A percentile compares a stretch with the other conserved stretches of the same genome.
phyloP scores from a whole-genome alignment of 1,140 invertebrate species.

The Lordiphosa collinella region DNA sequence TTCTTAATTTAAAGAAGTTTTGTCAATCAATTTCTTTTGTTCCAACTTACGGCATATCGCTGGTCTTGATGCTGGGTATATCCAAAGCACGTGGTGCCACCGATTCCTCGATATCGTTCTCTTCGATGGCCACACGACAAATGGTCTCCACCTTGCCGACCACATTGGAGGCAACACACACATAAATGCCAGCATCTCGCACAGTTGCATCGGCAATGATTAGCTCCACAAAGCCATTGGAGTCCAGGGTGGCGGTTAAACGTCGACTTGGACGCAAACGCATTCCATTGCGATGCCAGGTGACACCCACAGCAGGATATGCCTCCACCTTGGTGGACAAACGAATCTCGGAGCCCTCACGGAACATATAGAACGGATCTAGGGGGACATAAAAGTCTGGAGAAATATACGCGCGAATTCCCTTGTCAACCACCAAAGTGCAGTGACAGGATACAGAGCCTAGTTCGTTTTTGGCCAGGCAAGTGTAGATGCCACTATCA shows the following conservation, averaged over 20 bases:
- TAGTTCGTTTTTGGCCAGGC: constrained; percentile 88
- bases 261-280: constrained; percentile 87
- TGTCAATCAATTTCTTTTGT: not conserved
- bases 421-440: constrained; percentile 90
- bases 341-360: constrained; percentile 84
- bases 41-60: constrained; percentile 83
- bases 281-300: constrained; percentile 87
- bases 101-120: constrained; percentile 58
- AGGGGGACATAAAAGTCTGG: constrained; percentile 87
- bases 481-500: constrained; percentile 91
- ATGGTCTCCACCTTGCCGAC: constrained; percentile 89
- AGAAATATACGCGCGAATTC: constrained; percentile 88
- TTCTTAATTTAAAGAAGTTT: no score
- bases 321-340: constrained; percentile 88
- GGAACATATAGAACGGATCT: constrained; percentile 83
- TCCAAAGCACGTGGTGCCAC: constrained; percentile 26
- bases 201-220: constrained; percentile 84
- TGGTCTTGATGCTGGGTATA: constrained; percentile 80
- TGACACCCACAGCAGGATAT: constrained; percentile 89
- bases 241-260: constrained; percentile 86
- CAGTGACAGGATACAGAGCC: constrained; percentile 92
- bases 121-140: constrained; percentile 84
- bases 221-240: constrained; percentile 89
- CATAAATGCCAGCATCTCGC: constrained; percentile 92
- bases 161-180: constrained; percentile 91